Evolutionary conservation across 2,888 invertebrate species (phyloP), one percentile per base, ranked within the genome.

Genomic region (Sclerodermus sp.): DNA sequence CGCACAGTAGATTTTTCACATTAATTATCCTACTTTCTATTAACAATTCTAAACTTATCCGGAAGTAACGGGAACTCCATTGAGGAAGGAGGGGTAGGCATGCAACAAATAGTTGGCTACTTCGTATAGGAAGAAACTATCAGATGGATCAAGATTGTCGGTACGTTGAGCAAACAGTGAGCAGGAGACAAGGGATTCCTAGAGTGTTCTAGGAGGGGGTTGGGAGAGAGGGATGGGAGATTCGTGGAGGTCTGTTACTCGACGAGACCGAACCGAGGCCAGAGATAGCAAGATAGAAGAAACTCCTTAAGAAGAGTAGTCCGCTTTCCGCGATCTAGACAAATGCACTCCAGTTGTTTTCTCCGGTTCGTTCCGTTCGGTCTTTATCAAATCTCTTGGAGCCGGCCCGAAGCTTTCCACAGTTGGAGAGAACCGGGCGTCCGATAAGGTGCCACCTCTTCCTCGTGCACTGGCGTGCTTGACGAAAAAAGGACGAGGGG

Each of bases 261-360:
- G 52, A 53, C 45, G 58, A 65, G 62, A 62, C 53, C 54, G 47
- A 57, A 51, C 51, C 42, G 47, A 52, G 63, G 50, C 54, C 58
- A 59, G 57, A 70, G 67, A 71, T 67, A 67, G 67, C 62, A 59
- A 68, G 70, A 72, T 66, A 66, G 71, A 68, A 69, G 66, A 67
- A 70, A 66, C 70, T 68, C 68, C 67, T 71, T 64, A 62, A 71
- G 67, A 64, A 64, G 67, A 72, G 71, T 72, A 71, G 71, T 70
- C 64, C 68, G 65, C 61, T 71, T 47, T 64, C 61, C 57, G 66
- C 67, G 70, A 71, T 69, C 70, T 65, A 72, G 73, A 73, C 71
- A 74, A 74, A 74, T 74, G 71, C 71, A 72, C 71, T 72, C 68
- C 65, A 68, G 67, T 73, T 68, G 72, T 70, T 73, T 73, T 70